Percentiles rank a stretch among this genome's conserved stretches.
Conservation (phyloP, 2,113 vertebrate species). For the Heliornis fulica region DNA sequence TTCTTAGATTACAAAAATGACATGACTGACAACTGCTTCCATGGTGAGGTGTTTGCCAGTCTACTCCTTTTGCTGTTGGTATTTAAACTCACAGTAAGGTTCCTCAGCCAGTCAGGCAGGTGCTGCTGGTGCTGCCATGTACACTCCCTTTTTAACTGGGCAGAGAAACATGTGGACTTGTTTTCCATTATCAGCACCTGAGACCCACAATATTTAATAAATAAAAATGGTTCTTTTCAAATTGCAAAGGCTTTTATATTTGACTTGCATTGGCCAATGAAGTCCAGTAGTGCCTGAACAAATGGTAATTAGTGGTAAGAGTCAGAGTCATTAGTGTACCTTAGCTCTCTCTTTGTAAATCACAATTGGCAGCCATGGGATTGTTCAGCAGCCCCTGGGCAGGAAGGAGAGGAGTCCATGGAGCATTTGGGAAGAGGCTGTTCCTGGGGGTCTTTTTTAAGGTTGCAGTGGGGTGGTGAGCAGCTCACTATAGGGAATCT, state of each 20-base stretch:
- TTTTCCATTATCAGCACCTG: not conserved
- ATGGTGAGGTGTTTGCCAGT: not conserved
- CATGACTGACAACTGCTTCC: not conserved
- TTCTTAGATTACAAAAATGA: not conserved
- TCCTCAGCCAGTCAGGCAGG: not conserved
- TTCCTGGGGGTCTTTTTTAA: not conserved
- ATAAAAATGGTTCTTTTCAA: not conserved
- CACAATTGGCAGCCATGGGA: not conserved
- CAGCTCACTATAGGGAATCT: not conserved
- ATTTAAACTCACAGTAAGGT: not conserved
- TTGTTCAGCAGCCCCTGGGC: not conserved
- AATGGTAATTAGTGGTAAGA: slow-evolving; percentile 51
- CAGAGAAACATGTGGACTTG: not conserved
- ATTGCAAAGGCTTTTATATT: not conserved
- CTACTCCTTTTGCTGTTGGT: not conserved
- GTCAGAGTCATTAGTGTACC: slow-evolving; percentile 6
- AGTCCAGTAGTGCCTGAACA: slow-evolving; percentile 41
- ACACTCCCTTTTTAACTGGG: not conserved
- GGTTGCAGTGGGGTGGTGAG: not conserved
- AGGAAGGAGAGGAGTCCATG: not conserved
- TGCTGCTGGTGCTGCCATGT: not conserved
- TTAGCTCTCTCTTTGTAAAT: slow-evolving; percentile 43
- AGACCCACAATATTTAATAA: not conserved
- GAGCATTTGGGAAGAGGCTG: not conserved
- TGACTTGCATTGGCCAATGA: not conserved